Evolutionary conservation across 2,797 vertebrate species (phyloP).

Genomic region (Dendrocincla tyrannina): DNA sequence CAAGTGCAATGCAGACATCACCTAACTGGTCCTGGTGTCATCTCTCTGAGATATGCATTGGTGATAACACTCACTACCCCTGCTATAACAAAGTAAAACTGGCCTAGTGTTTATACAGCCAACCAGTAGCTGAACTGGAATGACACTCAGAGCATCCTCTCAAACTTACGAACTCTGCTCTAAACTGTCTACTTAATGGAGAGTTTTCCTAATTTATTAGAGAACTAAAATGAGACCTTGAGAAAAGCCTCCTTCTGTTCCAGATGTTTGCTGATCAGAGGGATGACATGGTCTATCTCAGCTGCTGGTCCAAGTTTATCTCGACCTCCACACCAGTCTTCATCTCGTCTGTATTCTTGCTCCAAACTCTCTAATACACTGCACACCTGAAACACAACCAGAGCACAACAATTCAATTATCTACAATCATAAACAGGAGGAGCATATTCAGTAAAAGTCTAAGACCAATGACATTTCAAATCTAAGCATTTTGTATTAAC

Average conservation of each 20-base stretch:
- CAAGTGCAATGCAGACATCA: neutral
- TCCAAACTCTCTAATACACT: constrained; percentile 95
- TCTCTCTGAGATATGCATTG: neutral
- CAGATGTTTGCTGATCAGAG: constrained; percentile 97
- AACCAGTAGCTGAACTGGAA: neutral
- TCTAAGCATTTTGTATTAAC: neutral
- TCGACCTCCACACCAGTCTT: constrained; percentile 95
- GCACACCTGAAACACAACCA: constrained; percentile 84
- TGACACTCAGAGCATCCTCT: neutral
- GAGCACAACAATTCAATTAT: neutral
- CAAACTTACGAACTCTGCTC: neutral
- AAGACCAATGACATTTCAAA: neutral
- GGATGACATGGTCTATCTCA: constrained; percentile 91
- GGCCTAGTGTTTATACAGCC: neutral
- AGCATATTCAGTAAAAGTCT: neutral
- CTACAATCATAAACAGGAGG: neutral
- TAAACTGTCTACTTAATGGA: neutral
- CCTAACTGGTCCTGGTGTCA: neutral
- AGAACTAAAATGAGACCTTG: constrained; percentile 81
- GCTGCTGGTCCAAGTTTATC: constrained; percentile 89
- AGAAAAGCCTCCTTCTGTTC: constrained; percentile 99
- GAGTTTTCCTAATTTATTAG: neutral
- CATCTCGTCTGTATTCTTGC: constrained; percentile 94
- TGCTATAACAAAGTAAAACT: neutral
- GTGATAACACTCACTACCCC: neutral